Percentiles rank a stretch among this genome's conserved stretches.
Evolutionary conservation across 1,140 invertebrate species (phyloP).

Genomic region (Copidosoma floridanum): DNA sequence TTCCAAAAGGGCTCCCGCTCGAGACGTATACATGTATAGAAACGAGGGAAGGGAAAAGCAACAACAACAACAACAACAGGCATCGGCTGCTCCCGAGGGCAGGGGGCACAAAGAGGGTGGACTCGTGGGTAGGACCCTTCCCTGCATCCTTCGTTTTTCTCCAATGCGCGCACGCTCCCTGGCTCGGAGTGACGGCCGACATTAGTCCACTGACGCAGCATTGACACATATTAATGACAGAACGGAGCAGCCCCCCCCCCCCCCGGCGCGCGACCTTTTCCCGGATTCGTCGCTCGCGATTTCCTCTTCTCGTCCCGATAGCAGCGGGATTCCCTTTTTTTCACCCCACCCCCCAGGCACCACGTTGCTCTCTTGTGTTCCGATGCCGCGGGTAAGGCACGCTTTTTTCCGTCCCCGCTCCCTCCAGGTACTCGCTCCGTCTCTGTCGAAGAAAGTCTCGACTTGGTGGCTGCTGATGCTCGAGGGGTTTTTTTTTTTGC

Average conservation of each 20-base stretch:
- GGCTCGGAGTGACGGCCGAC: conserved; percentile 45
- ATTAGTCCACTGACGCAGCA: conserved; percentile 56
- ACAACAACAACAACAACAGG: not conserved
- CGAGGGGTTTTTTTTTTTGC: too few relatives aligned
- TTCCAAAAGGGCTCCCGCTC: not conserved
- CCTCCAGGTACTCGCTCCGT: too few relatives aligned
- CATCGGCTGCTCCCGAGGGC: not conserved
- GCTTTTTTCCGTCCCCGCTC: conserved; percentile 33
- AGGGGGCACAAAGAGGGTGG: conserved; percentile 31
- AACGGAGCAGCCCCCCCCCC: conserved; percentile 27
- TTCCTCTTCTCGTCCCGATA: too few relatives aligned
- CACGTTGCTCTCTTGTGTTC: not conserved
- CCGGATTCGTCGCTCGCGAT: too few relatives aligned
- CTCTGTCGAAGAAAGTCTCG: conserved; percentile 22
- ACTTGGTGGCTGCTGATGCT: too few relatives aligned
- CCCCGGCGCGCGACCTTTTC: conserved; percentile 10
- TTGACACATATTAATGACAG: conserved; percentile 55
- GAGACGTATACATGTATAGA: not conserved
- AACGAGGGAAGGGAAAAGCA: not conserved
- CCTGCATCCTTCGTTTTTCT: not conserved
- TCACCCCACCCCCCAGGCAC: conserved; percentile 21
- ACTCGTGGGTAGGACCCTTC: not conserved
- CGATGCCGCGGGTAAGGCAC: not conserved
- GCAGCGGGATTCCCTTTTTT: too few relatives aligned
- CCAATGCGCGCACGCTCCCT: conserved; percentile 3